Evolutionary conservation across 2,888 invertebrate species (phyloP).

Genomic region (Hypomecis punctinalis): DNA sequence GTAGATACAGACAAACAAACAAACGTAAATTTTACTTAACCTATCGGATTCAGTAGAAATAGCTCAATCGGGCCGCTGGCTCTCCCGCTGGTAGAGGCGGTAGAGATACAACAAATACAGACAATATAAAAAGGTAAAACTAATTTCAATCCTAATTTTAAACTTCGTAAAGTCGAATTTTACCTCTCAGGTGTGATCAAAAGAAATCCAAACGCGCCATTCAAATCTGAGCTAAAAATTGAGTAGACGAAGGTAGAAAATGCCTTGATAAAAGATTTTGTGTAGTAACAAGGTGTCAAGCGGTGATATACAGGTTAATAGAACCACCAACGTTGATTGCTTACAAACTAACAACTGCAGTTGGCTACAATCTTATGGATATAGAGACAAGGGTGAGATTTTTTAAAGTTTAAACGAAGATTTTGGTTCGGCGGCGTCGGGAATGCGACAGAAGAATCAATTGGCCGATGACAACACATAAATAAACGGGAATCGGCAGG

Average conservation of each 20-base stretch:
- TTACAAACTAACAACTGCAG: constrained; percentile 37
- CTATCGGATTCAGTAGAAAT: constrained; percentile 65
- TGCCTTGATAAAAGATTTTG: constrained; percentile 16
- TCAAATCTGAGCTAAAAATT: constrained; percentile 21
- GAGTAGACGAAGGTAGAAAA: constrained; percentile 19
- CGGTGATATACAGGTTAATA: constrained; percentile 72
- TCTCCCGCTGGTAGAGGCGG: constrained; percentile 63
- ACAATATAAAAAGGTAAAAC: constrained; percentile 25
- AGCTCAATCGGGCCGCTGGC: constrained; percentile 69
- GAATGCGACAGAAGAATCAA: constrained; percentile 54
- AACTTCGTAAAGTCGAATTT: background rate
- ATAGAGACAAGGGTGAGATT: constrained; percentile 39
- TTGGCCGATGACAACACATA: constrained; percentile 63
- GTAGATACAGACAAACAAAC: constrained; percentile 61
- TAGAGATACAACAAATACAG: constrained; percentile 48
- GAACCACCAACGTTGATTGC: constrained; percentile 64
- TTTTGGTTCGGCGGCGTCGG: constrained; percentile 45
- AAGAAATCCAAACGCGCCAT: background rate
- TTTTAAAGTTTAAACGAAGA: constrained; percentile 25
- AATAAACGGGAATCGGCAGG: constrained; percentile 51
- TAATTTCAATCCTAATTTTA: constrained; percentile 31
- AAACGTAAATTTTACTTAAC: constrained; percentile 52
- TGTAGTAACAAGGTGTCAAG: constrained; percentile 66
- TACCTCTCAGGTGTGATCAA: background rate
- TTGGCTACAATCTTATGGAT: constrained; percentile 39